Conservation (phyloP, 2,888 invertebrate genomes). For the Diadegma fenestrale region DNA sequence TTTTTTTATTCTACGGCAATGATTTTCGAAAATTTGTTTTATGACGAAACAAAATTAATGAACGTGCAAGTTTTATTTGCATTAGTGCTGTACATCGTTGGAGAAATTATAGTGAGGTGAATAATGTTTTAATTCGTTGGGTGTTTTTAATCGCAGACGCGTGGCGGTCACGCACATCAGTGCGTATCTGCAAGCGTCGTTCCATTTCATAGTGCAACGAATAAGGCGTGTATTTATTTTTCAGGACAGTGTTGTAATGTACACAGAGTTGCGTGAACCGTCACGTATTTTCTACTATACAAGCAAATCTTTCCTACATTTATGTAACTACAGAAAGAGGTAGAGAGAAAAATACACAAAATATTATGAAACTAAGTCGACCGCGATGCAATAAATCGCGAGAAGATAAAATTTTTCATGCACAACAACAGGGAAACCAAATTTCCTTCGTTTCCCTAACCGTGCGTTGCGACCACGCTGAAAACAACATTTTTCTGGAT, state of each 20-base stretch:
- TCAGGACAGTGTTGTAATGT: conserved; percentile 23
- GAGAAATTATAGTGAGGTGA: background rate
- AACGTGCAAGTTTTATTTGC: background rate
- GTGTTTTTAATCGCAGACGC: conserved; percentile 67
- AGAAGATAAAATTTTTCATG: background rate
- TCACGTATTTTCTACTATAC: conserved; percentile 26
- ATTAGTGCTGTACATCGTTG: background rate
- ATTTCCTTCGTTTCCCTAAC: background rate
- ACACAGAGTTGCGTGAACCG: conserved; percentile 46
- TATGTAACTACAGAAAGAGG: conserved; percentile 2
- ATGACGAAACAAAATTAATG: background rate
- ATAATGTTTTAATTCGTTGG: conserved; percentile 58
- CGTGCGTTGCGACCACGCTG: no score
- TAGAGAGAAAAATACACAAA: conserved; percentile 1
- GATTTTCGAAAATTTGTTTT: background rate
- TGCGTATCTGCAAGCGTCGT: conserved; percentile 61
- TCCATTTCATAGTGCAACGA: conserved; percentile 13
- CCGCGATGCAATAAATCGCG: conserved; percentile 18
- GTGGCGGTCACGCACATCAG: conserved; percentile 69
- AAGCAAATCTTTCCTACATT: background rate
- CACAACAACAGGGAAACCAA: background rate
- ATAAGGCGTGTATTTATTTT: conserved; percentile 57
- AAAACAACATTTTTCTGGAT: no score
- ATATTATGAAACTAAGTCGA: conserved; percentile 66
- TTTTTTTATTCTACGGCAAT: background rate